phyloP scores from a whole-genome alignment of 2,888 invertebrate genomes.

The Dolomedes plantarius region DNA sequence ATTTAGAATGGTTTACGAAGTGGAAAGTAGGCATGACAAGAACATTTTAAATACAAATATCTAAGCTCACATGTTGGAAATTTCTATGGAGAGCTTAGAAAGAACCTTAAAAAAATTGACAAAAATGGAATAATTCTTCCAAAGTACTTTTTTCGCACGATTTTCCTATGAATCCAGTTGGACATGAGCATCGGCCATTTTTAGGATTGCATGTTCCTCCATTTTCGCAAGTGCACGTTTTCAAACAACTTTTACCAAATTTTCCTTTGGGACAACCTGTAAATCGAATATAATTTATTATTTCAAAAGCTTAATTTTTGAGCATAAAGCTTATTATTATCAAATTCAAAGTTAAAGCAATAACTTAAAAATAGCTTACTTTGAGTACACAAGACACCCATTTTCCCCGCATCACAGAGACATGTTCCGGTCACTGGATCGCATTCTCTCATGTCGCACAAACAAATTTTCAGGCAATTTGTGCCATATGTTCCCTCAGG shows the following conservation, averaged over 20 bases:
- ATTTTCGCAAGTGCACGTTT: constrained; percentile 65
- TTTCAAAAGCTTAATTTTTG: not conserved
- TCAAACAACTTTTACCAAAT: constrained; percentile 77
- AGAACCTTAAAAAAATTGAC: too few relatives aligned
- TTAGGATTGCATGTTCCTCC: constrained; percentile 58
- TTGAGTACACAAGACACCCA: constrained; percentile 76
- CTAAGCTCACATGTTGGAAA: too few relatives aligned
- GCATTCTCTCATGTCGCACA: constrained; percentile 74
- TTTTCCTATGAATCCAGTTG: constrained; percentile 75
- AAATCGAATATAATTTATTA: not conserved
- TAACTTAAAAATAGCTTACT: constrained; percentile 29
- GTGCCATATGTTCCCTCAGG: constrained; percentile 68
- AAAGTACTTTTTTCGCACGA: constrained; percentile 78
- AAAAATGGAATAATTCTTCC: too few relatives aligned
- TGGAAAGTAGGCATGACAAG: too few relatives aligned
- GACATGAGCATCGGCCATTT: constrained; percentile 62
- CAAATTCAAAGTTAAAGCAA: too few relatives aligned
- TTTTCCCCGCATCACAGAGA: constrained; percentile 78
- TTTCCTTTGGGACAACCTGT: constrained; percentile 75
- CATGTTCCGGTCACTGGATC: constrained; percentile 78
- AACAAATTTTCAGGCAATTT: constrained; percentile 71
- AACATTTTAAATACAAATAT: too few relatives aligned
- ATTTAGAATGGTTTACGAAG: too few relatives aligned
- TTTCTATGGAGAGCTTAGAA: too few relatives aligned
- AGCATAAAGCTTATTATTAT: not conserved